Evolutionary conservation across 2,888 invertebrate genomes (phyloP).

Genomic region (Drosophila nr. fundita): DNA sequence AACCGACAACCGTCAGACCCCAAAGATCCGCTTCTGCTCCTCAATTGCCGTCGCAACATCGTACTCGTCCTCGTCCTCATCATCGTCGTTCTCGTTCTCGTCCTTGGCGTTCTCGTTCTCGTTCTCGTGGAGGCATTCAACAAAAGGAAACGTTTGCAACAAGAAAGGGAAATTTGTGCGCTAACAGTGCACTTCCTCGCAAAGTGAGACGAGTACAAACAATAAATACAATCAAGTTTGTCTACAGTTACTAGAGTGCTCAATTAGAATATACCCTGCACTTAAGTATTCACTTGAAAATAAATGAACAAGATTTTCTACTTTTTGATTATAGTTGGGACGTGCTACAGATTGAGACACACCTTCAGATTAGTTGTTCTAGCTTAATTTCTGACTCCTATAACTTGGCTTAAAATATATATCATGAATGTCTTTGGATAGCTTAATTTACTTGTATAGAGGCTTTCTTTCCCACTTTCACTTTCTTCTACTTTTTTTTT

Average conservation of each 20-base stretch:
- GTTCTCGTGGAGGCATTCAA: conserved; percentile 49
- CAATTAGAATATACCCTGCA: conserved; percentile 34
- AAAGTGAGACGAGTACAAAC: conserved; percentile 65
- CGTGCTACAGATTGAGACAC: accelerated
- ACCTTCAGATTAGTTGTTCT: background rate
- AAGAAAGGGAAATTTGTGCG: conserved; percentile 76
- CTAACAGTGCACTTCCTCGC: conserved; percentile 76
- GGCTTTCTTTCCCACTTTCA: background rate
- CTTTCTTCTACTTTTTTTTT: background rate
- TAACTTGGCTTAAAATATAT: accelerated
- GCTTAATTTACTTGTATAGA: background rate
- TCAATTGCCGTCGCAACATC: background rate
- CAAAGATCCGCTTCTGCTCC: background rate
- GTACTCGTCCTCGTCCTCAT: background rate
- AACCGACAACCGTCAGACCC: conserved; percentile 42
- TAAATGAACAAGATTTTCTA: background rate
- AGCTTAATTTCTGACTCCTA: background rate
- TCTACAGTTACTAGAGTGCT: conserved; percentile 11
- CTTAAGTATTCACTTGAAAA: conserved; percentile 14
- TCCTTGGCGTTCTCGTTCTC: conserved; percentile 10
- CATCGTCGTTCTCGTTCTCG: background rate
- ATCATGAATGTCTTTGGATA: background rate
- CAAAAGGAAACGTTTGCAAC: conserved; percentile 72
- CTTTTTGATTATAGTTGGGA: accelerated
- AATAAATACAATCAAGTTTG: conserved; percentile 43